Percentiles rank a stretch among this genome's conserved stretches.
Conservation (phyloP, 2,888 invertebrate species). For the Orthonevra nobilis region DNA sequence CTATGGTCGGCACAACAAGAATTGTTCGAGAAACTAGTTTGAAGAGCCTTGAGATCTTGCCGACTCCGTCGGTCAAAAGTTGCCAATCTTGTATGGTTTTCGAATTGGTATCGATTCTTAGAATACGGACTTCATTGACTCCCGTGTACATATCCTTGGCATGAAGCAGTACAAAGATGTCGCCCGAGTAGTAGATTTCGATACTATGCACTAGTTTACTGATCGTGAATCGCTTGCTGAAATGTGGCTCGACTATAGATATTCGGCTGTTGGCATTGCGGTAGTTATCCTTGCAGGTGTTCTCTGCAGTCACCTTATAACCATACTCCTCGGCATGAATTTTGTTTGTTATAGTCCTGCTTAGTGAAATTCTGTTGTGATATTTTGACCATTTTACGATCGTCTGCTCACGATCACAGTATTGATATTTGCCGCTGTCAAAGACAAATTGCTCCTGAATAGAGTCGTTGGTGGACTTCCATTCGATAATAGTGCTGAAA, state of each 20-base stretch:
- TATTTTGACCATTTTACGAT: slow-evolving; percentile 70
- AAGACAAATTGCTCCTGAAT: slow-evolving; percentile 65
- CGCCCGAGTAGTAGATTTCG: slow-evolving; percentile 35
- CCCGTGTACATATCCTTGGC: slow-evolving; percentile 70
- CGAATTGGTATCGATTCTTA: slow-evolving; percentile 71
- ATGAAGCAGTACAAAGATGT: slow-evolving; percentile 73
- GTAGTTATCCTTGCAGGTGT: slow-evolving; percentile 72
- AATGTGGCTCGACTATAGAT: slow-evolving; percentile 71
- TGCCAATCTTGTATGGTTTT: slow-evolving; percentile 75
- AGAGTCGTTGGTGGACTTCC: slow-evolving; percentile 64
- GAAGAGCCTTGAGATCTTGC: slow-evolving; percentile 73
- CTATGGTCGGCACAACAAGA: slow-evolving; percentile 71
- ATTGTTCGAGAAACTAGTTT: slow-evolving; percentile 32
- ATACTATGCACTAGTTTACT: slow-evolving; percentile 73
- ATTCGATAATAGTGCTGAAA: slow-evolving; percentile 57
- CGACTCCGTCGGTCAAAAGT: slow-evolving; percentile 73
- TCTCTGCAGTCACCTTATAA: slow-evolving; percentile 73
- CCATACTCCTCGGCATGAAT: slow-evolving; percentile 42
- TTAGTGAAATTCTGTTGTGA: slow-evolving; percentile 71
- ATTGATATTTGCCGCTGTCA: slow-evolving; percentile 58
- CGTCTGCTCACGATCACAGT: slow-evolving; percentile 71
- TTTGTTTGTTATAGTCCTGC: slow-evolving; percentile 69
- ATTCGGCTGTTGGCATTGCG: slow-evolving; percentile 73
- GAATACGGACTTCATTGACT: slow-evolving; percentile 75
- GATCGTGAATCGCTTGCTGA: slow-evolving; percentile 73